Evolutionary conservation across 2,888 invertebrate genomes (phyloP).

Genomic region (Dryococelus australis): DNA sequence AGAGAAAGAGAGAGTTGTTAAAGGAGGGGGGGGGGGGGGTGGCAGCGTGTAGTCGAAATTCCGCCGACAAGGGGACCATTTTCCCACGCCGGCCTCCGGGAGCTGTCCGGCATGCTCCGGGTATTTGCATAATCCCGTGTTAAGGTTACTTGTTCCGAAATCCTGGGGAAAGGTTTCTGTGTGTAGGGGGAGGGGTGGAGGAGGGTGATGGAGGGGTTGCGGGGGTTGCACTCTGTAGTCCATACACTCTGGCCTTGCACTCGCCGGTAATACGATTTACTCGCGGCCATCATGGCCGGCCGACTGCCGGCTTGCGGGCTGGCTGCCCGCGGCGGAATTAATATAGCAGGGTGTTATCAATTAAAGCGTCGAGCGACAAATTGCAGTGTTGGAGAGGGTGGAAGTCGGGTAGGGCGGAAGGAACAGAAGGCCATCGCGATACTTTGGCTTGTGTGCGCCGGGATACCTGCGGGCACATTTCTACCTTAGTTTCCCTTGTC

Average conservation of each 20-base stretch:
- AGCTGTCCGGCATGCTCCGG: not conserved
- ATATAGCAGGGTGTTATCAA: not conserved
- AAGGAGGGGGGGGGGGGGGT: not conserved
- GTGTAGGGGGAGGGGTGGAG: not conserved
- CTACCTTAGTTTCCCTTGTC: not conserved
- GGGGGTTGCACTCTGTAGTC: not conserved
- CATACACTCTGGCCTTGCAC: not conserved
- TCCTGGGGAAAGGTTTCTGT: slow-evolving; percentile 19
- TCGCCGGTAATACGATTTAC: not conserved
- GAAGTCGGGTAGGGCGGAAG: not conserved
- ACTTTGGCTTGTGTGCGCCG: not conserved
- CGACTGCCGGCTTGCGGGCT: not conserved
- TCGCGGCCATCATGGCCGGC: not conserved
- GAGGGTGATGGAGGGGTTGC: not conserved
- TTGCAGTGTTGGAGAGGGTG: not conserved
- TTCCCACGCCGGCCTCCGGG: not conserved
- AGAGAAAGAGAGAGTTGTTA: not conserved
- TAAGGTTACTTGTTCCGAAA: slow-evolving; percentile 29
- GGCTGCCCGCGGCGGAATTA: not conserved
- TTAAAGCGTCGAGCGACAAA: slow-evolving; percentile 16
- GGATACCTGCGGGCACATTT: not conserved
- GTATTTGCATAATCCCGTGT: slow-evolving; percentile 26
- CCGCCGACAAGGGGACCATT: not conserved
- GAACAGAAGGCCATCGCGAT: not conserved
- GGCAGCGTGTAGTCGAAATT: not conserved